phyloP scores from a whole-genome alignment of 2,113 vertebrate species.

The Progne subis region DNA sequence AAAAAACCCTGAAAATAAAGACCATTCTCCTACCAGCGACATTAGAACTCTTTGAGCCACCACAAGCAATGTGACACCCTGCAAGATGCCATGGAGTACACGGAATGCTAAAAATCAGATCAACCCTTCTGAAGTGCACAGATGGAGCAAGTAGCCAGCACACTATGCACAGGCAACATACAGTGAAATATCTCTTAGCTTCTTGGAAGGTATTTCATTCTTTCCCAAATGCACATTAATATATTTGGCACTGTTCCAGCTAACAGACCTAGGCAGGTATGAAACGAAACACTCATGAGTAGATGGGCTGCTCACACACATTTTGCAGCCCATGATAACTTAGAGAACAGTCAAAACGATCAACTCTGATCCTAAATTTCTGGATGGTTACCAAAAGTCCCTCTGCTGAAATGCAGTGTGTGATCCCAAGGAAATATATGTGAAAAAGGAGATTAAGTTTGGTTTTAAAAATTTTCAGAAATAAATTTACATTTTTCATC shows the following conservation, averaged over 20 bases:
- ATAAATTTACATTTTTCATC: background rate
- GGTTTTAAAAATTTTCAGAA: fast-evolving
- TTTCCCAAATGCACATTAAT: background rate
- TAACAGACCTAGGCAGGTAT: background rate
- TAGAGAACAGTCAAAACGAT: background rate
- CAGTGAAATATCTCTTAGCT: background rate
- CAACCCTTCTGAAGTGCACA: background rate
- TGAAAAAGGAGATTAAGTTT: background rate
- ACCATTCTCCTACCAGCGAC: background rate
- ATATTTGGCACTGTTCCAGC: background rate
- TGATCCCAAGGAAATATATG: background rate
- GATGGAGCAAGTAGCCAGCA: background rate
- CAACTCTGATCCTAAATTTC: background rate
- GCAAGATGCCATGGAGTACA: background rate
- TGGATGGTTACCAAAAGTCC: background rate
- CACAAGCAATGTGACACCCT: background rate
- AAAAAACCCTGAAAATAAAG: background rate
- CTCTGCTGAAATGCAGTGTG: background rate
- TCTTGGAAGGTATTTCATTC: background rate
- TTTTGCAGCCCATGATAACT: background rate
- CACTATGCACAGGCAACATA: background rate
- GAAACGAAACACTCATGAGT: background rate
- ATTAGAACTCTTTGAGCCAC: background rate
- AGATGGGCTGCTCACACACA: background rate
- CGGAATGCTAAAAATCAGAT: background rate